Evolutionary conservation across 2,113 vertebrate genomes (phyloP).

Genomic region (Ceyx melanurus): DNA sequence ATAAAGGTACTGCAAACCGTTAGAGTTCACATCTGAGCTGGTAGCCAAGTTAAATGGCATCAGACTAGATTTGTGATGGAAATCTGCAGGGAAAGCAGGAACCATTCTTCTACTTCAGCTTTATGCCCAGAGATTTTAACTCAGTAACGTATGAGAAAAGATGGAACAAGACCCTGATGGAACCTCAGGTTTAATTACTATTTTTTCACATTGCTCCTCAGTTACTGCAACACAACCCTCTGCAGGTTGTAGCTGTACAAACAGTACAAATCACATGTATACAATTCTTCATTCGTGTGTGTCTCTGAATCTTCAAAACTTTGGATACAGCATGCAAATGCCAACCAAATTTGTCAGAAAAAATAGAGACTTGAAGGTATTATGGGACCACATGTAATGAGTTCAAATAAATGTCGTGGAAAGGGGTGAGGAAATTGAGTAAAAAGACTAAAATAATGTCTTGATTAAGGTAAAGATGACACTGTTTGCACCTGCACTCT

Average conservation of each 20-base stretch:
- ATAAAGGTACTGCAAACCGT: neutral
- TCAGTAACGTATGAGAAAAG: neutral
- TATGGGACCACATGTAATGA: neutral
- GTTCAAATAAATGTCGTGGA: neutral
- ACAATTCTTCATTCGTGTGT: neutral
- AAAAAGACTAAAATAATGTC: neutral
- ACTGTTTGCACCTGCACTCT: neutral
- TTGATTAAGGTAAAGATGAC: neutral
- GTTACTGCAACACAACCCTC: neutral
- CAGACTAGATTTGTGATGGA: neutral
- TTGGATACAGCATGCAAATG: neutral
- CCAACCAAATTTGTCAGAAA: neutral
- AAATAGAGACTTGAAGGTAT: neutral
- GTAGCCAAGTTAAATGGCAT: neutral
- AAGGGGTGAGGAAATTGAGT: neutral
- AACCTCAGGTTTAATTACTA: neutral
- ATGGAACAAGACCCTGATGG: neutral
- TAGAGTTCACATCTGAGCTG: neutral
- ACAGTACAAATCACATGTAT: neutral
- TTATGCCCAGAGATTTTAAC: neutral
- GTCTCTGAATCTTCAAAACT: neutral
- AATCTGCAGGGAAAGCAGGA: neutral
- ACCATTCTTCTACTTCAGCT: neutral
- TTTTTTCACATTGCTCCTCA: neutral
- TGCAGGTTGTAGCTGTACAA: neutral